Conservation (phyloP, 2,888 invertebrate genomes). For the Elegia similella region DNA sequence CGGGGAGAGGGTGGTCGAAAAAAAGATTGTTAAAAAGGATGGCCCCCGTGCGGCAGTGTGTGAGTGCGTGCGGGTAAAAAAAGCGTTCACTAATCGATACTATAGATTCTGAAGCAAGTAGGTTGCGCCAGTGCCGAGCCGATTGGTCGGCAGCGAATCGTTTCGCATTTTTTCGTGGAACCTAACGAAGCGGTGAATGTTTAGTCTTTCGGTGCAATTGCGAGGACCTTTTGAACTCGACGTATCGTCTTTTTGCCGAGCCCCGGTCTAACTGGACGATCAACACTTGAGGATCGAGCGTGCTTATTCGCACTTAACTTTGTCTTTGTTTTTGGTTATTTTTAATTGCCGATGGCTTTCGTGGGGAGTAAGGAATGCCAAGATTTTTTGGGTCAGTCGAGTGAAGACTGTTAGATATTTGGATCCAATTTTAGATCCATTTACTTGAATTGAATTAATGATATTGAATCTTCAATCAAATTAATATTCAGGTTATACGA, state of each 20-base stretch:
- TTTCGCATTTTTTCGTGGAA: constrained; percentile 55
- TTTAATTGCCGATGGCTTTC: constrained; percentile 26
- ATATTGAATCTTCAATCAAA: neutral
- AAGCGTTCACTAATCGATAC: constrained; percentile 80
- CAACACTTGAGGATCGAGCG: constrained; percentile 66
- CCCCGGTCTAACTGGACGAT: constrained; percentile 43
- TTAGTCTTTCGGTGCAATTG: constrained; percentile 61
- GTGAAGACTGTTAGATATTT: neutral
- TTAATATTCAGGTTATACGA: no score
- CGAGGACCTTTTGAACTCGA: constrained; percentile 59
- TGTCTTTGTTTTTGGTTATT: constrained; percentile 52
- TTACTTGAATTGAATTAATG: no score
- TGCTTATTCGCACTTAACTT: constrained; percentile 70
- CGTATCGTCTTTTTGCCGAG: constrained; percentile 54
- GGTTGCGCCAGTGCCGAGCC: constrained; percentile 66
- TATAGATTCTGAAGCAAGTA: constrained; percentile 80
- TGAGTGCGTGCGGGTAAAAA: constrained; percentile 78
- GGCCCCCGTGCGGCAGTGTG: constrained; percentile 74
- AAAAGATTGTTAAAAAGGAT: constrained; percentile 81
- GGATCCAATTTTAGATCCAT: neutral
- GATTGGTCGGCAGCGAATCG: constrained; percentile 61
- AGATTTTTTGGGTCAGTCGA: constrained; percentile 12
- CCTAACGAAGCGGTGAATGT: constrained; percentile 73
- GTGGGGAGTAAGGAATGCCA: constrained; percentile 8
- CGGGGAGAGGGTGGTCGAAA: constrained; percentile 74